Percentiles rank a stretch among this genome's conserved stretches.
These are phyloP conservation scores for Cybosia mesomella DNA, from an alignment of 2,888 invertebrate genomes.

Conservation along the genomic window DNA sequence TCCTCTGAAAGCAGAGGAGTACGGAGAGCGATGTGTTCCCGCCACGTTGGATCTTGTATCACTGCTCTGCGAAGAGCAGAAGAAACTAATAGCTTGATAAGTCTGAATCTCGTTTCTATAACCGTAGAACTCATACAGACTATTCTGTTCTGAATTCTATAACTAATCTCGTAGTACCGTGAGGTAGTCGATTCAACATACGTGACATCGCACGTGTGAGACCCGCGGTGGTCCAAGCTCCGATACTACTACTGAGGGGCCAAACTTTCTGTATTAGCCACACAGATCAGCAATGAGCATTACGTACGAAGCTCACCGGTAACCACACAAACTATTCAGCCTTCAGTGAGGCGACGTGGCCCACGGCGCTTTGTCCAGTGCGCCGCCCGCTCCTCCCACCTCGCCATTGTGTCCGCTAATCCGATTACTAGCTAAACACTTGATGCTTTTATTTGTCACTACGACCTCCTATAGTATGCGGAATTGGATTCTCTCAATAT, in stretches of 20 bases:
- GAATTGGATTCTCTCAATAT: neutral
- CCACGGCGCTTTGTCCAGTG: conserved; percentile 7
- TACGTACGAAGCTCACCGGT: neutral
- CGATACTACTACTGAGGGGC: neutral
- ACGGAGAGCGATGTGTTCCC: too few relatives aligned
- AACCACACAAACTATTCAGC: neutral
- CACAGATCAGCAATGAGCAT: neutral
- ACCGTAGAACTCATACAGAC: neutral
- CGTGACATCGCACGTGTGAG: too few relatives aligned
- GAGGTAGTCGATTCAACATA: too few relatives aligned
- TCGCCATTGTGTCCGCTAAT: neutral
- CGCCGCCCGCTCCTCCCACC: neutral
- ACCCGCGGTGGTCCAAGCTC: too few relatives aligned
- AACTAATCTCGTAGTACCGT: neutral
- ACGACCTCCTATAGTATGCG: neutral
- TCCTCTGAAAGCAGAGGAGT: too few relatives aligned
- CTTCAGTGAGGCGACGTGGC: neutral
- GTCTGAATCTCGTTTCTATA: neutral
- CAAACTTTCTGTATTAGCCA: neutral
- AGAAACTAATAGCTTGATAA: neutral
- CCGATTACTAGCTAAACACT: conserved; percentile 21
- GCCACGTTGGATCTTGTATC: neutral
- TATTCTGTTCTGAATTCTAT: too few relatives aligned
- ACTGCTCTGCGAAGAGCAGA: neutral
- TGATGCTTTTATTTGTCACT: conserved; percentile 13